Evolutionary conservation across 2,888 invertebrate species (phyloP), one percentile per base, ranked within the genome.

Genomic region (Metallyticus violacea): DNA sequence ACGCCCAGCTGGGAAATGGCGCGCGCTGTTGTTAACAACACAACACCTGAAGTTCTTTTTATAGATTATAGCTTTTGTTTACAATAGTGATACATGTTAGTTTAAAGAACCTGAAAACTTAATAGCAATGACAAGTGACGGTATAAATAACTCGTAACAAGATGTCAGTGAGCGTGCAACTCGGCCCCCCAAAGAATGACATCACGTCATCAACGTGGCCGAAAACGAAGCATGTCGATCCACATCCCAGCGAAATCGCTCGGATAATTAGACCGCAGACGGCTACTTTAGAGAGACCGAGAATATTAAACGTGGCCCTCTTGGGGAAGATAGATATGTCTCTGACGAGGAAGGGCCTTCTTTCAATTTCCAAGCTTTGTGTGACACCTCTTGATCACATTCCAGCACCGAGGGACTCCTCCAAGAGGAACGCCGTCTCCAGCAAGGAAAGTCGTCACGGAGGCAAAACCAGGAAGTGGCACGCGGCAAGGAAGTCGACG

Each of bases 281-380:
- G 0, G 94, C 94, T 1, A 94, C 93, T 22, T 90, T 94, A 86
- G 93, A 93, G 79, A 92, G 92, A 80, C 94, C 94, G 0, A 91
- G 92, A 77, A 91, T 94, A 5, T 90, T 94, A 85, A 92, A 94
- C 89, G 93, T 93, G 1, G 90, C 91, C 78, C 91, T 93, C 29
- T 91, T 93, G 76, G 91, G 92, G 25, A 93, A 93, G 89, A 91
- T 94, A 62, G 94, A 94, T 90, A 94, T 94, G 94, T 90, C 92
- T 84, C 90, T 94, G 40, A 92, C 93, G 82, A 93, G 93, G 89
- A 93, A 94, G 89, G 91, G 93, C 81, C 90, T 94, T 22, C 91
- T 92, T 84, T 89, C 89, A 22, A 91, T 92, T 25, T 90, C 91
- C 7, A 92, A 92, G 88, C 89, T 92, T 79, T 92, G 92, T 88